Evolutionary conservation across 2,797 vertebrate genomes (phyloP), one percentile per base, ranked within the genome.

Genomic region (Halcyon smyrnensis): DNA sequence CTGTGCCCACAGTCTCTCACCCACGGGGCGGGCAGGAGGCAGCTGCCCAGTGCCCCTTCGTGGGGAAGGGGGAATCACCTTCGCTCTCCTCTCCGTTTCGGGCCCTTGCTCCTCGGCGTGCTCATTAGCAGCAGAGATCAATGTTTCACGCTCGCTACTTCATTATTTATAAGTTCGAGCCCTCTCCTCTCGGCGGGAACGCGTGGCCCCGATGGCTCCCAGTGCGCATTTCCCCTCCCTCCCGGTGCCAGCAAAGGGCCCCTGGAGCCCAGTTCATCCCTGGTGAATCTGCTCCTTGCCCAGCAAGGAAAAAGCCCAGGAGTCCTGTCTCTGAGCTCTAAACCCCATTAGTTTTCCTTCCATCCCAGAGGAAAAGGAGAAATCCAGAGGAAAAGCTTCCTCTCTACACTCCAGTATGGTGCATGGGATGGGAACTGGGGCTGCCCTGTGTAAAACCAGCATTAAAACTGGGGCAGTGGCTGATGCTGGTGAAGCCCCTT

Each of bases 141-240:
- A 75, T 71, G 93, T 80, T 80, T 84, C 93, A n/a, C 41, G 5
- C 90, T 91, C 14, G n/a, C 74, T 53, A 1, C 80, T 97, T 84
- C 93, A 94, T 93, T 95, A 97, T 97, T 87, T 36, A 94, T 90
- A 48, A 93, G 87, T 4, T 39, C 12, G n/a, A 92, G 87, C 30
- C 68, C 74, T 82, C 8, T 4, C 82, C 88, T 51, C 87, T 67
- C 94, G 70, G 95, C 24, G 15, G 96, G 96, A 96, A 96, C 24
- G 15, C 15, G 17, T 27, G 36, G 81, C 50, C 39, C 80, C 27
- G 1, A 30, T 3, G 1, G 60, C 37, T 84, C 83, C 84, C 73
- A 17, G 56, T 39, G 48, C 17, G 34, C 1, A 0, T 25, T 63
- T 69, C 75, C 87, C 25, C 36, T 54, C 67, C 50, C 39, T 92